Evolutionary conservation across 2,888 invertebrate species (phyloP).

Genomic region (Dasypolia templi): DNA sequence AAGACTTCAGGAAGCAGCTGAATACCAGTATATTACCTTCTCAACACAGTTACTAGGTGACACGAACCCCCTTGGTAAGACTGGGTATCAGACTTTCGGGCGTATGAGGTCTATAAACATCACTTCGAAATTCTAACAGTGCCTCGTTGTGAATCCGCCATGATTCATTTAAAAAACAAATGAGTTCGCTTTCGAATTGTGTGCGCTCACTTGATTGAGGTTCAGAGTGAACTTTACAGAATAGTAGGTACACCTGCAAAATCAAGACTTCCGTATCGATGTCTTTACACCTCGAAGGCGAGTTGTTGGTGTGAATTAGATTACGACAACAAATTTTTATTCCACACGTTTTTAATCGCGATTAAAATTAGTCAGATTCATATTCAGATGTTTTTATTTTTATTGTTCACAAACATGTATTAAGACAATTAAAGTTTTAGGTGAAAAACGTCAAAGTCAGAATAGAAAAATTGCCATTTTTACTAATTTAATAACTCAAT

Average conservation of each 20-base stretch:
- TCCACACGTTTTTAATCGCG: too few relatives aligned
- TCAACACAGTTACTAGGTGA: background rate
- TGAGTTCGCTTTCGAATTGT: background rate
- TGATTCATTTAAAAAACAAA: background rate
- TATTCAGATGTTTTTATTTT: too few relatives aligned
- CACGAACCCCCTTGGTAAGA: background rate
- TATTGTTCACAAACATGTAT: too few relatives aligned
- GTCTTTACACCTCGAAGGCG: background rate
- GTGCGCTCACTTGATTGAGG: constrained; percentile 3
- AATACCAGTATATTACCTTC: background rate
- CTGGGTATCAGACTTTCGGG: background rate
- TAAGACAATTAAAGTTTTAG: too few relatives aligned
- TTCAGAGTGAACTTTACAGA: background rate
- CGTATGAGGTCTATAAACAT: background rate
- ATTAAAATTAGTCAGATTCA: too few relatives aligned
- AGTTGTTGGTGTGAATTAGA: too few relatives aligned
- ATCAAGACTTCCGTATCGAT: background rate
- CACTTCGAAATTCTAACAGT: background rate
- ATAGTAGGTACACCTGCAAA: background rate
- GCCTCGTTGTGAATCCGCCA: background rate
- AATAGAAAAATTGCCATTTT: too few relatives aligned
- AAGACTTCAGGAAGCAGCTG: background rate
- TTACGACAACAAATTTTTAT: too few relatives aligned
- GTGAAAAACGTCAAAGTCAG: too few relatives aligned
- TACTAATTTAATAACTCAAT: too few relatives aligned